Base-by-base conservation (phyloP, 2,113 vertebrate species). In the Nerophis ophidion region DNA sequence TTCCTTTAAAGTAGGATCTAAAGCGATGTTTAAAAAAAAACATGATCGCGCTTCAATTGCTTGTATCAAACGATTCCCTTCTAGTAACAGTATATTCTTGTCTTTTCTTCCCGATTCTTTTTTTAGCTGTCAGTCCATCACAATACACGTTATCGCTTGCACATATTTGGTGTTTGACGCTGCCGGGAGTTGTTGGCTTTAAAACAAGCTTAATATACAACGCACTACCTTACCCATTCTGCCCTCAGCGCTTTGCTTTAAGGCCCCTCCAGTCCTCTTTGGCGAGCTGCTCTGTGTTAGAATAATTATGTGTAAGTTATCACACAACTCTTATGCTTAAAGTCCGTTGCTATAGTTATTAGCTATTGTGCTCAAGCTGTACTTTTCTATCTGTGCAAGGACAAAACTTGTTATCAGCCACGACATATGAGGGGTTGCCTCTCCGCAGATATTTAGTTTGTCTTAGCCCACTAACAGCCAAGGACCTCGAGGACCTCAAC, bases 21-120 rank as follows among this genome's bases (percentile, higher is more conserved):
- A 64, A 74, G 47, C 13, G 12, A 1, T 55, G 53, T 48, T 64
- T 47, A 51, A 57, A 60, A 57, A 60, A 63, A 57, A 57, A 9
- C 35, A 45, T 67, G 60, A 57, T 53, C 15, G 40, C 35, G 8
- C 50, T n/a, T 60, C 59, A 58, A 40, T 52, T 53, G 34, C 61
- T 64, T 48, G 36, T 61, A 54, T 76, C 62, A 77, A 70, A 73
- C 13, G 4, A 35, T 8, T 50, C 42, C 51, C 7, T 11, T 60
- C 14, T 67, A 68, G 65, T 68, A 61, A 59, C 65, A 49, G 33
- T 64, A 67, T n/a, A 12, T 51, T 60, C 33, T 67, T 6, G 54
- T 71, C 35, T 72, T 49, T 60, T 72, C 57, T 49, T 48, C 38
- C 48, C 63, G 3, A 35, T 59, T 50, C 14, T 2, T 54, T 76